Conservation (phyloP, 2,888 invertebrate species). For the Trichopria drosophilae region DNA sequence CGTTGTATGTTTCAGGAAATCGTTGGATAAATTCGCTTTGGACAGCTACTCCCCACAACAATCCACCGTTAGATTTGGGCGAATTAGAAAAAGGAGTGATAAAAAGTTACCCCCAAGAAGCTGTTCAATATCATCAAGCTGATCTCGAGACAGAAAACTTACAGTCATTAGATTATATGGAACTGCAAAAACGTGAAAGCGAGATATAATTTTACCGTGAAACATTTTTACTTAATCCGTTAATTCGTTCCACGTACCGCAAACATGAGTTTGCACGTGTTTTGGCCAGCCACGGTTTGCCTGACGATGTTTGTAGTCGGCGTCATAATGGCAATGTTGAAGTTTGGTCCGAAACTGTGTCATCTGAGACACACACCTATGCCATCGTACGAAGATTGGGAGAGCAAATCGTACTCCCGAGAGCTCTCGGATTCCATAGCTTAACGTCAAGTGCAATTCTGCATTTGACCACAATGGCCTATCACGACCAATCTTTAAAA, state of each 20-base stretch:
- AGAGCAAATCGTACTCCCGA: slow-evolving; percentile 64
- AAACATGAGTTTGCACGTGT: slow-evolving; percentile 70
- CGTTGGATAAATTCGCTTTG: slow-evolving; percentile 83
- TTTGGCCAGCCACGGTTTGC: slow-evolving; percentile 77
- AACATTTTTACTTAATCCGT: too few species aligned
- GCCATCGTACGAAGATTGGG: slow-evolving; percentile 69
- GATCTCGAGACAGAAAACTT: slow-evolving; percentile 45
- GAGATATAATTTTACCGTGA: slow-evolving; percentile 68
- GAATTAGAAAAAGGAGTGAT: slow-evolving; percentile 61
- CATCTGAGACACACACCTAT: slow-evolving; percentile 70
- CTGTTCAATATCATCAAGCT: slow-evolving; percentile 49
- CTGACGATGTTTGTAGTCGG: slow-evolving; percentile 74
- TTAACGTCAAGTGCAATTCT: too few species aligned
- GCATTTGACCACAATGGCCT: too few species aligned
- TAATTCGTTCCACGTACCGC: too few species aligned
- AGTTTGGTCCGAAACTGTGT: slow-evolving; percentile 74
- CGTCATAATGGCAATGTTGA: slow-evolving; percentile 75
- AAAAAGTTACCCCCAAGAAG: slow-evolving; percentile 32
- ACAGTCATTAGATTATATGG: slow-evolving; percentile 61
- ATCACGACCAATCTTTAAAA: too few species aligned
- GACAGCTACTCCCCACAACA: slow-evolving; percentile 81
- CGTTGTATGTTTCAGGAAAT: slow-evolving; percentile 65
- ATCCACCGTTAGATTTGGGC: slow-evolving; percentile 77
- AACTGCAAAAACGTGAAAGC: slow-evolving; percentile 78
- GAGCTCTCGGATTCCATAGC: slow-evolving; percentile 53